Base-by-base conservation (phyloP, 2,797 vertebrate genomes). In the Esox masquinongy region DNA sequence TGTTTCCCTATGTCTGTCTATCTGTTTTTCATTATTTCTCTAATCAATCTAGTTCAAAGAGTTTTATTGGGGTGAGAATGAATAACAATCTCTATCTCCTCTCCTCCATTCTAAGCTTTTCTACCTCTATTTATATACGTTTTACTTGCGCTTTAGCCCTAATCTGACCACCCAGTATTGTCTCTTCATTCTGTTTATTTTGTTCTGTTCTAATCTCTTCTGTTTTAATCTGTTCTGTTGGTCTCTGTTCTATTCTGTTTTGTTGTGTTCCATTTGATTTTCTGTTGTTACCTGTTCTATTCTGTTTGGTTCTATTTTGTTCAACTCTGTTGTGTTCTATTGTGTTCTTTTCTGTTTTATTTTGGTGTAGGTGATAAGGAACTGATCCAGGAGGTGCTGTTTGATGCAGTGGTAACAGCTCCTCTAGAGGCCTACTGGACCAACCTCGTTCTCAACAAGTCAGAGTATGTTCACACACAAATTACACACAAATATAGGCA, bases 341-440 rank as follows among this genome's bases (percentile, higher is more conserved):
- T 12, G 9, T 12, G 22, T 59, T 59, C 3, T 59, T 11, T 24
- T 59, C 1, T 59, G 22, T 59, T 59, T 3, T 61, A 12, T 61
- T 59, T 70, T 76, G 29, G 74, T 82, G 6, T 53, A 99, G 97
- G 97, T 93, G 97, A 99, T 85, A 96, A 96, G 86, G 96, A 98
- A 88, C 83, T 99, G 86, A 92, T 98, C 83, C 96, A 98, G 83
- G 97, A 99, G 87, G 96, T 98, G 73, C 91, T 99, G 36, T 99
- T 98, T 85, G 97, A 99, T 75, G 97, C 97, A 0, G 96, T 98
- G n/a, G 97, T 99, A 82, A 98, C 97, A 0, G 97, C 97, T 24
- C 97, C 97, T 1, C 85, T 98, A 26, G 97, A 99, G 88, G 97
- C 97, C 3, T 99, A 99, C 79, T 99, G 97, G 97, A 99, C 97